Percentiles rank a stretch among this genome's conserved stretches.
Conservation (phyloP, 1,140 invertebrate genomes). For the Oedothorax gibbosus region DNA sequence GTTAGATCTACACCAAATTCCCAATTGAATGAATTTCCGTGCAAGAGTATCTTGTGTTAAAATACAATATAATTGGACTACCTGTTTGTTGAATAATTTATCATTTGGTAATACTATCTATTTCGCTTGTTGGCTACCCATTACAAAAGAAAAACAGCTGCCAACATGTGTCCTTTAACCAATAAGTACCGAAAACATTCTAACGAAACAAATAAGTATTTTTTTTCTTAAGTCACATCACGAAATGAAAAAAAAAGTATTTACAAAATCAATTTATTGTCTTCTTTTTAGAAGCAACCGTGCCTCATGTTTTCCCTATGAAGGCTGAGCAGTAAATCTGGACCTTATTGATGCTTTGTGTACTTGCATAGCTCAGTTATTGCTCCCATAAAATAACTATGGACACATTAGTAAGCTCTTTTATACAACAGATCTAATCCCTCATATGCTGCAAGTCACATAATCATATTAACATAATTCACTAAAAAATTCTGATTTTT, state of each 20-base stretch:
- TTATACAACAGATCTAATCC: constrained; percentile 33
- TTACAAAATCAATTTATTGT: constrained; percentile 37
- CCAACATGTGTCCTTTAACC: no score
- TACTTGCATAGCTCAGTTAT: constrained; percentile 56
- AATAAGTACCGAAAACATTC: neutral
- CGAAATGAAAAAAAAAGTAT: constrained; percentile 43
- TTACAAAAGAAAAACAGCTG: no score
- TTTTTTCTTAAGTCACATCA: neutral
- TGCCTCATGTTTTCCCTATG: constrained; percentile 33
- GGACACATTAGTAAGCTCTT: constrained; percentile 54
- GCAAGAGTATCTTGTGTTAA: no score
- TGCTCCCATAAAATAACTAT: constrained; percentile 54
- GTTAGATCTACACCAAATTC: no score
- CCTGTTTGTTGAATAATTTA: no score
- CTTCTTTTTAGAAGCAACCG: constrained; percentile 13
- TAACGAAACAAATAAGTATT: neutral
- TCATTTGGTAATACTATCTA: no score
- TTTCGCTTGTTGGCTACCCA: no score
- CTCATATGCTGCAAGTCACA: constrained; percentile 25
- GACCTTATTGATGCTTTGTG: neutral
- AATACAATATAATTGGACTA: no score
- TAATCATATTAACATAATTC: neutral
- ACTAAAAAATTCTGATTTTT: neutral
- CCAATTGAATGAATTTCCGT: no score
- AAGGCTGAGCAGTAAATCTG: constrained; percentile 59